Evolutionary conservation across 2,888 invertebrate species (phyloP).

Genomic region (Cosmopolites sordidus): DNA sequence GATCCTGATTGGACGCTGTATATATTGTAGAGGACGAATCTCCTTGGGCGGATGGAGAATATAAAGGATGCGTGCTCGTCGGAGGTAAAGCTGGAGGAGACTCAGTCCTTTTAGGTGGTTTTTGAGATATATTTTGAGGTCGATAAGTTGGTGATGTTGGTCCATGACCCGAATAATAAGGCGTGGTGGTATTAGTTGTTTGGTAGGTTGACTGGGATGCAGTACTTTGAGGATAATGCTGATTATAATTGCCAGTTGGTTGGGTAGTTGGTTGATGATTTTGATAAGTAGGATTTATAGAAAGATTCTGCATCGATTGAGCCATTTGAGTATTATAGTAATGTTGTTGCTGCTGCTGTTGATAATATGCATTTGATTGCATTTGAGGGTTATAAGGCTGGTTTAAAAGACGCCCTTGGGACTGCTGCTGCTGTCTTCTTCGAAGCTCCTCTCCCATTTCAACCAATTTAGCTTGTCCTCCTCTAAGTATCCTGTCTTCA

Average conservation of each 20-base stretch:
- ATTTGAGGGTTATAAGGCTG: slow-evolving; percentile 43
- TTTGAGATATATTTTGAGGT: slow-evolving; percentile 56
- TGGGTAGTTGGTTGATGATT: slow-evolving; percentile 26
- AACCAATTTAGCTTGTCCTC: slow-evolving; percentile 64
- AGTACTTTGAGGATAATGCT: slow-evolving; percentile 20
- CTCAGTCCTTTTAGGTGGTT: slow-evolving; percentile 39
- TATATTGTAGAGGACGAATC: slow-evolving; percentile 40
- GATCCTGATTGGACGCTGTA: slow-evolving; percentile 69
- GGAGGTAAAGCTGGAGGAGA: slow-evolving; percentile 63
- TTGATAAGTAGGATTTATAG: slow-evolving; percentile 36
- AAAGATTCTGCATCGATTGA: slow-evolving; percentile 46
- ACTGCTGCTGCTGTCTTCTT: slow-evolving; percentile 28
- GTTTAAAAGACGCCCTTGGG: slow-evolving; percentile 29
- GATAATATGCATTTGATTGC: slow-evolving; percentile 29
- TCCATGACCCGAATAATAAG: slow-evolving; percentile 45
- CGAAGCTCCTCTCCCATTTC: slow-evolving; percentile 71
- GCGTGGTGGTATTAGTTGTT: slow-evolving; percentile 16
- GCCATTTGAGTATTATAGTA: slow-evolving; percentile 40
- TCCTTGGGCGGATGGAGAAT: slow-evolving; percentile 4
- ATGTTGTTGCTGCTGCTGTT: slow-evolving; percentile 33
- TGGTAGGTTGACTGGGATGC: slow-evolving; percentile 7
- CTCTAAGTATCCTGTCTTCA: slow-evolving; percentile 39
- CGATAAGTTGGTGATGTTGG: slow-evolving; percentile 47
- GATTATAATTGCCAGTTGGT: slow-evolving; percentile 27
- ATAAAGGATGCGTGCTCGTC: slow-evolving; percentile 65